A percentile compares a stretch with the other conserved stretches of the same genome.
phyloP scores from a whole-genome alignment of 2,888 invertebrate genomes.

The Nomada ferruginata region DNA sequence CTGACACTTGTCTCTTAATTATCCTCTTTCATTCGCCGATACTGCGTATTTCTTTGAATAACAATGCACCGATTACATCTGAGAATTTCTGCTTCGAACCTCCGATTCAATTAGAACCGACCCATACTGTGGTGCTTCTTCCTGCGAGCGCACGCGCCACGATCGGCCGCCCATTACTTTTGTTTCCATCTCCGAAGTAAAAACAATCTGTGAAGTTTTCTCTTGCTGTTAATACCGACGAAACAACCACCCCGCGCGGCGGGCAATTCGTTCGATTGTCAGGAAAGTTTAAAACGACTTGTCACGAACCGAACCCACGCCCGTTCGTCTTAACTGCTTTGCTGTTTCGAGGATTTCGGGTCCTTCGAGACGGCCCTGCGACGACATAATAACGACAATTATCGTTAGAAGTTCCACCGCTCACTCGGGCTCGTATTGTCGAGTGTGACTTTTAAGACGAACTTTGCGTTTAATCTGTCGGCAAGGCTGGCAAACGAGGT shows the following conservation, averaged over 20 bases:
- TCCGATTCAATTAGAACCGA: neutral
- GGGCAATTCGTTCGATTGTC: conserved; percentile 57
- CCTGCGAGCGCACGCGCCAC: conserved; percentile 2
- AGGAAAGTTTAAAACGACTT: conserved; percentile 60
- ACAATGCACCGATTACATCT: too few species aligned
- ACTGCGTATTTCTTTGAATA: neutral
- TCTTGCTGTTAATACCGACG: conserved; percentile 17
- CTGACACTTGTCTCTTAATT: neutral
- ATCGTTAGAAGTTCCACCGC: conserved; percentile 57
- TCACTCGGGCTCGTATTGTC: neutral
- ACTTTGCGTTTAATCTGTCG: conserved; percentile 41
- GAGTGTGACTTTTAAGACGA: conserved; percentile 15
- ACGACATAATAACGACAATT: conserved; percentile 65
- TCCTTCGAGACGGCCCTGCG: conserved; percentile 29
- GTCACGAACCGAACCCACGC: conserved; percentile 41
- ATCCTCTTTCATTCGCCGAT: neutral
- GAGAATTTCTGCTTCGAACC: too few species aligned
- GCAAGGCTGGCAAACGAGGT: conserved; percentile 34
- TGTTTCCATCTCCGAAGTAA: conserved; percentile 1
- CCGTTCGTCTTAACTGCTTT: conserved; percentile 58
- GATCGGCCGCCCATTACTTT: conserved; percentile 3
- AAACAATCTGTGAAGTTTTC: conserved; percentile 46
- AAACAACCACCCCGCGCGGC: neutral
- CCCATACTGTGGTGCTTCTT: neutral
- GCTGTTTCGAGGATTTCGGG: conserved; percentile 57